Conservation (phyloP, 2,888 invertebrate species). For the Drosophila mimetica region DNA sequence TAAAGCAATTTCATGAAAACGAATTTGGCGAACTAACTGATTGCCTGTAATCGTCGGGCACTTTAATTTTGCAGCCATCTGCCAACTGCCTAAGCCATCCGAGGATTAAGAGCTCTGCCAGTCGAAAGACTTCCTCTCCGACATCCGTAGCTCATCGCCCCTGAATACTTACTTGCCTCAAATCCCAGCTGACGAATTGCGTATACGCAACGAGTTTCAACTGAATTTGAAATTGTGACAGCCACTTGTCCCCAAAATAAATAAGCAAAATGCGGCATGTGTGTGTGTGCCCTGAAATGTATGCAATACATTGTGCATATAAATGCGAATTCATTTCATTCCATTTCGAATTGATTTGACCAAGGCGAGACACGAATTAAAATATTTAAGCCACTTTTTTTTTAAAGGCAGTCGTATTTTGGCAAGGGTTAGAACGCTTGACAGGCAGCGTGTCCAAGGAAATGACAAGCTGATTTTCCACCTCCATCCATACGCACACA, state of each 20-base stretch:
- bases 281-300: slow-evolving; percentile 18
- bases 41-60: slow-evolving; percentile 69
- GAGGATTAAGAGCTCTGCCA: slow-evolving; percentile 63
- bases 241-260: slow-evolving; percentile 61
- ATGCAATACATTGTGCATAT: slow-evolving; percentile 67
- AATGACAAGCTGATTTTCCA: slow-evolving; percentile 65
- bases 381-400: slow-evolving; percentile 67
- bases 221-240: slow-evolving; percentile 75
- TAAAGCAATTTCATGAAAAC: slow-evolving; percentile 34
- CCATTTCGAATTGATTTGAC: slow-evolving; percentile 44
- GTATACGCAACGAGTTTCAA: slow-evolving; percentile 52
- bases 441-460: slow-evolving; percentile 53
- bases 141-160: neutral
- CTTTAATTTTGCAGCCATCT: slow-evolving; percentile 74
- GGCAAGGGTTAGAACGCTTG: slow-evolving; percentile 40
- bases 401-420: slow-evolving; percentile 13
- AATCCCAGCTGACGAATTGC: slow-evolving; percentile 54
- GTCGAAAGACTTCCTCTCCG: slow-evolving; percentile 30
- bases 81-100: slow-evolving; percentile 69
- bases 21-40: slow-evolving; percentile 57
- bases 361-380: slow-evolving; percentile 54
- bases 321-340: slow-evolving; percentile 63
- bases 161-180: slow-evolving; percentile 3
- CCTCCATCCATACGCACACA: slow-evolving; percentile 5
- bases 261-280: slow-evolving; percentile 59